A percentile compares a stretch with the other conserved stretches of the same genome.
Conservation (phyloP, 2,797 vertebrate species). For the Steatocranus sp. region DNA sequence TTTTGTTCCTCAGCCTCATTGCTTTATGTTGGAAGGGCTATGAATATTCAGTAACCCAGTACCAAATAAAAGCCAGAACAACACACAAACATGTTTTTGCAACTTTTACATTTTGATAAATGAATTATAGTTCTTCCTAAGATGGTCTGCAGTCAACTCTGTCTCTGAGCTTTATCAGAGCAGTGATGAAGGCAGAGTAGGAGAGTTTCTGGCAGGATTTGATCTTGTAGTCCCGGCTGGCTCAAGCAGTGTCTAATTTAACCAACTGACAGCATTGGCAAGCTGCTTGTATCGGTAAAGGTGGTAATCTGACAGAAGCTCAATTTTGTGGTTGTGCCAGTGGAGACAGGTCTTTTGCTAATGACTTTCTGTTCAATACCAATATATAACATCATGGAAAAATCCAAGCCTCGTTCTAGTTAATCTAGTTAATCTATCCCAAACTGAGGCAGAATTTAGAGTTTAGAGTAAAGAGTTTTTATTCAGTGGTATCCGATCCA, state of each 20-base stretch:
- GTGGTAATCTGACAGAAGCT: conserved; percentile 14
- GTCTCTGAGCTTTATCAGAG: background rate
- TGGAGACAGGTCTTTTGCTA: background rate
- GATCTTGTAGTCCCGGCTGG: background rate
- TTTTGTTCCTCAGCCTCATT: background rate
- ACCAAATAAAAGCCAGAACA: background rate
- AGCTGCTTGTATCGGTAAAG: background rate
- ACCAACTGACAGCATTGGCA: background rate
- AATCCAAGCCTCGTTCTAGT: background rate
- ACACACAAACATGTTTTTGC: background rate
- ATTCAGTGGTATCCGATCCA: no score
- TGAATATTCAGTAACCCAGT: background rate
- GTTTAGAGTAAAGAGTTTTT: background rate
- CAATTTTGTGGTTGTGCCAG: background rate
- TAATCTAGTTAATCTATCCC: background rate
- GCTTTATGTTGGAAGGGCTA: background rate
- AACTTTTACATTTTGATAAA: background rate
- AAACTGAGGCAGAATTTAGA: background rate
- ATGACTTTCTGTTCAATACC: background rate
- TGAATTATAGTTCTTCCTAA: background rate
- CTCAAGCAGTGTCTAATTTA: background rate
- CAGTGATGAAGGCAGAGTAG: background rate
- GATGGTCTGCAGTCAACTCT: background rate
- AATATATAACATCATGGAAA: background rate
- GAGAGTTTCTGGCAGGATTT: background rate